These are phyloP conservation scores for Atrina japonica DNA, from an alignment of 2,888 invertebrate species.

Conservation along the genomic window DNA sequence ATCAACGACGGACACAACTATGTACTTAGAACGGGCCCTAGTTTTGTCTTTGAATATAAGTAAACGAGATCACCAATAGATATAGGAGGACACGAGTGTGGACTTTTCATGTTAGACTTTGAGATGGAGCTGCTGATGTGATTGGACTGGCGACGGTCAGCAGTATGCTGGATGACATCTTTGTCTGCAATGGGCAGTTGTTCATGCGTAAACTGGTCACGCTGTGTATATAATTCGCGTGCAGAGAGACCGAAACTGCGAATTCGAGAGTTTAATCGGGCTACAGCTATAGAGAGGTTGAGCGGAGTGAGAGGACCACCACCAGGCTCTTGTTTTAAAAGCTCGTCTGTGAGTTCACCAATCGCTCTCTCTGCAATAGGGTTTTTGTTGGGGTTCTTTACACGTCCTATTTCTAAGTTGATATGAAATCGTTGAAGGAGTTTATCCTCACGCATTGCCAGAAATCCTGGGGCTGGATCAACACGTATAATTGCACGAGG, in stretches of 20 bases:
- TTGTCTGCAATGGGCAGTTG: constrained; percentile 3
- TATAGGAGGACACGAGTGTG: not conserved
- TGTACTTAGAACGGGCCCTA: not conserved
- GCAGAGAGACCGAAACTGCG: not conserved
- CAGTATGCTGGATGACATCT: not conserved
- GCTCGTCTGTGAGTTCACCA: constrained; percentile 56
- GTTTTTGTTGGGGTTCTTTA: constrained; percentile 56
- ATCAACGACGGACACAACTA: not conserved
- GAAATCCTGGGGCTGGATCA: not conserved
- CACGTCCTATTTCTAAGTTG: constrained; percentile 48
- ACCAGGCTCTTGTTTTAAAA: constrained; percentile 51
- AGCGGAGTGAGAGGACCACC: constrained; percentile 35
- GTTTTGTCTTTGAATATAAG: not conserved
- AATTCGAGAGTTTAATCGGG: constrained; percentile 48
- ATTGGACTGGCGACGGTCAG: not conserved
- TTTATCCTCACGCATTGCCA: constrained; percentile 39
- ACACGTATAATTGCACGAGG: not conserved
- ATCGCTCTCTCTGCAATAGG: constrained; percentile 62
- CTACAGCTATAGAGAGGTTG: constrained; percentile 30
- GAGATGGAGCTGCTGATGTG: constrained; percentile 2
- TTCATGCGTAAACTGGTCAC: constrained; percentile 8
- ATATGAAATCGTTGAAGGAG: constrained; percentile 39
- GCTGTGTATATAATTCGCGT: constrained; percentile 2
- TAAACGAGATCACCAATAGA: not conserved
- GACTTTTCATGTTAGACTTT: not conserved